A percentile compares a stretch with the other conserved stretches of the same genome.
These are phyloP conservation scores for Drosophila anomalipes DNA, from an alignment of 2,888 invertebrate species.

Conservation along the genomic window DNA sequence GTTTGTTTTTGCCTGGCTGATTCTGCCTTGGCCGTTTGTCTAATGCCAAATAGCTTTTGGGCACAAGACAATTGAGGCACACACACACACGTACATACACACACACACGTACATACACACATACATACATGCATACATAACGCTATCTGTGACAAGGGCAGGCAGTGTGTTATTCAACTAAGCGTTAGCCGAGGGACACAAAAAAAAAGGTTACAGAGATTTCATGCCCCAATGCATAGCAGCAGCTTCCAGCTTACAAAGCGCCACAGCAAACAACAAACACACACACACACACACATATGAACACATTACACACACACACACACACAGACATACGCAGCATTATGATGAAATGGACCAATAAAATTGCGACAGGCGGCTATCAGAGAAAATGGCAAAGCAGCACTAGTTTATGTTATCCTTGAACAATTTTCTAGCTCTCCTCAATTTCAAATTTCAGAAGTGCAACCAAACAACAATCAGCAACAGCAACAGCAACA, in stretches of 20 bases:
- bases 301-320: not conserved
- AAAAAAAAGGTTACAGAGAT: conserved; percentile 72
- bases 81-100: conserved; percentile 10
- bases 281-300: not conserved
- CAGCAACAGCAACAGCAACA: conserved; percentile 16
- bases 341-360: conserved; percentile 29
- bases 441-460: conserved; percentile 60
- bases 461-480: conserved; percentile 37
- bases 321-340: not conserved
- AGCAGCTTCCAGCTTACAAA: conserved; percentile 45
- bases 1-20: conserved; percentile 57
- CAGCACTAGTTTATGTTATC: conserved; percentile 23
- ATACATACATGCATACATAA: conserved; percentile 9
- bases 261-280: conserved; percentile 16
- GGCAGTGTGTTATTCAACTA: conserved; percentile 48
- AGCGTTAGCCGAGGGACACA: conserved; percentile 21
- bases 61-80: conserved; percentile 68
- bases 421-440: conserved; percentile 57
- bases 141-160: conserved; percentile 54
- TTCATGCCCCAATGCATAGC: conserved; percentile 65
- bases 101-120: not conserved
- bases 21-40: conserved; percentile 55
- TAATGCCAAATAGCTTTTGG: conserved; percentile 68
- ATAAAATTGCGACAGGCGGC: conserved; percentile 22
- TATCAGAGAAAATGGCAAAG: conserved; percentile 36